Base-by-base conservation (phyloP, 2,888 invertebrate genomes). In the Eutolmus rufibarbis region DNA sequence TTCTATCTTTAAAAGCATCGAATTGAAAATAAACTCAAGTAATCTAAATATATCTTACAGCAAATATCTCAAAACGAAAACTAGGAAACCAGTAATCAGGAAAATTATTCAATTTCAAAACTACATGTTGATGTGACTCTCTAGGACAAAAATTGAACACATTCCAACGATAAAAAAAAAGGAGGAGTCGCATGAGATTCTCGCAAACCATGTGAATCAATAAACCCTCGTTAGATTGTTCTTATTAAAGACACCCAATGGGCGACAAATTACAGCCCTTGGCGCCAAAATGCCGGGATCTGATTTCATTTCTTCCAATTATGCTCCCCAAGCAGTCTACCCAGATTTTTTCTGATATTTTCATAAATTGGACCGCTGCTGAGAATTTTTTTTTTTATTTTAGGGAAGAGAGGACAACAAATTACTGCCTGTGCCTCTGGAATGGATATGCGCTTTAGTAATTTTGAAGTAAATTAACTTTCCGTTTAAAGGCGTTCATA, bases 321-420 rank as follows among this genome's bases (percentile, higher is more conserved):
- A 82, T 82, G 82, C 82, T 82, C 82, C 82, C 82, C 82, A 82
- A 82, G 82, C 82, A 82, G 82, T 82, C 82, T 56, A 16, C 56
- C 56, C 82, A 57, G 82, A 82, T 56, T 82, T 82, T 12, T 34
- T 40, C 31, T 9, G 82, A 56, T 51, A 82, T 57, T 57, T 82
- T 43, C 46, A 46, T 78, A 78, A 78, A 78, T 76, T 76, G 76
- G 34, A 76, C 34, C 76, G 37, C 37, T 76, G 76, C 37, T 34
- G 76, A 5, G 76, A 76, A 34, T 74, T 23, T 28, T 76, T 74
- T 74, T 34, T 37, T 76, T 76, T 34, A 12, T 37, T 76, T 34
- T 37, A 23, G 37, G 76, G 9, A 34, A 76, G 34, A 76, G n/a
- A 76, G 12, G 76, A 14, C 34, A 76, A 76, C 34, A 76, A 76